These are phyloP conservation scores for Sternarchorhynchus goeldii DNA, from an alignment of 2,797 vertebrate genomes.

Conservation along the genomic window DNA sequence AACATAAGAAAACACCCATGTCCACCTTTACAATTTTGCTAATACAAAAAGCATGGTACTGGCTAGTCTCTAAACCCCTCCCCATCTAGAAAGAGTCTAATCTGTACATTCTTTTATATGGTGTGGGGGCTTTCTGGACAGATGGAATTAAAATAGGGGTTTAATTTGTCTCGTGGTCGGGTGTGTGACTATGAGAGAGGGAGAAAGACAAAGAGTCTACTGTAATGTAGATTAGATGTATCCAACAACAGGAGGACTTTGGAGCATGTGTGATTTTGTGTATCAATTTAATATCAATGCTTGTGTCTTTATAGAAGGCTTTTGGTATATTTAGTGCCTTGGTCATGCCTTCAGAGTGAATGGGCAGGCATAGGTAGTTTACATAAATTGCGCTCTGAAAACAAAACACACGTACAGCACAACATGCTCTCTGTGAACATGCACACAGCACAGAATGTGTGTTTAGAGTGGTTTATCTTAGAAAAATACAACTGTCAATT, in stretches of 20 bases:
- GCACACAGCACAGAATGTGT: neutral
- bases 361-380: slow-evolving; percentile 21
- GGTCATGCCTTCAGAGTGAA: slow-evolving; percentile 22
- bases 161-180: too few relatives aligned
- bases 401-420: neutral
- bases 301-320: slow-evolving; percentile 21
- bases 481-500: too few relatives aligned
- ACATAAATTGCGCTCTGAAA: slow-evolving; percentile 42
- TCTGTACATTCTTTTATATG: too few relatives aligned
- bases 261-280: neutral
- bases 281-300: neutral
- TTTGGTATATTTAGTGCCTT: slow-evolving; percentile 12
- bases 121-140: too few relatives aligned
- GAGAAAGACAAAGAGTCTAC: too few relatives aligned
- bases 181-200: too few relatives aligned
- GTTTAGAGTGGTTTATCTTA: too few relatives aligned
- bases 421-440: neutral
- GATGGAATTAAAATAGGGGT: too few relatives aligned
- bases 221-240: too few relatives aligned
- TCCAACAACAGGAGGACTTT: neutral
- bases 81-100: too few relatives aligned
- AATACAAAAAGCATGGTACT: neutral
- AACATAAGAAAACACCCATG: neutral
- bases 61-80: neutral
- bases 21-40: neutral